phyloP scores from a whole-genome alignment of 2,113 vertebrate species.

The Leptobrachium ailaonicum region DNA sequence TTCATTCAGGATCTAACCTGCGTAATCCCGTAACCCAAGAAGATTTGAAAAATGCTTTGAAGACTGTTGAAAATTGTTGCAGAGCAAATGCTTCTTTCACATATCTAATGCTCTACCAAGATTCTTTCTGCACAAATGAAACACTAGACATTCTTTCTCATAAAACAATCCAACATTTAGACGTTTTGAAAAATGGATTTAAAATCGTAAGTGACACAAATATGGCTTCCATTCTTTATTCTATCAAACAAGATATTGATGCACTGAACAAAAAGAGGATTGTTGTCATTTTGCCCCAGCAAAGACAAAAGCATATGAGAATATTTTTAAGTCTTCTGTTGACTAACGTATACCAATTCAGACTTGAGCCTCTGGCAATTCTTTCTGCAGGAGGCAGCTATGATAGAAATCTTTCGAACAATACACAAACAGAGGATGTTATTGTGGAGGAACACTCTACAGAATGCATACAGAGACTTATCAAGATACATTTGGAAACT shows the following conservation, averaged over 20 bases:
- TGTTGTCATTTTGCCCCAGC: constrained; percentile 67
- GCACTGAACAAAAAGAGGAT: constrained; percentile 66
- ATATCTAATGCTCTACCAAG: constrained; percentile 61
- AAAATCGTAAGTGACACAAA: constrained; percentile 63
- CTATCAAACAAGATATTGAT: constrained; percentile 80
- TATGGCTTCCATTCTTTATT: constrained; percentile 70
- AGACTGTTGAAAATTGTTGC: constrained; percentile 40
- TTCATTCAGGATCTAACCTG: constrained; percentile 48
- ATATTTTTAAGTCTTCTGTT: constrained; percentile 77
- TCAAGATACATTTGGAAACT: constrained; percentile 71
- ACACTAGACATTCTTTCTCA: constrained; percentile 46
- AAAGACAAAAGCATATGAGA: constrained; percentile 66
- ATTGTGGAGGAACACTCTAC: background rate
- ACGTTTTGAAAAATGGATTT: constrained; percentile 53
- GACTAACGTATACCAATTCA: constrained; percentile 77
- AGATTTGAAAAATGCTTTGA: constrained; percentile 24
- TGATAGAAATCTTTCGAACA: background rate
- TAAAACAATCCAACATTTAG: constrained; percentile 47
- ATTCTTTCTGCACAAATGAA: constrained; percentile 10
- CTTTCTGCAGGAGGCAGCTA: constrained; percentile 45
- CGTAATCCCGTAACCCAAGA: constrained; percentile 48
- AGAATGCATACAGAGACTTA: constrained; percentile 57
- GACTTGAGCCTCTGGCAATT: constrained; percentile 64
- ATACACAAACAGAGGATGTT: background rate
- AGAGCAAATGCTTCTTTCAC: constrained; percentile 50